Conservation (phyloP, 2,797 vertebrate species). For the Acipenser transmontanus region DNA sequence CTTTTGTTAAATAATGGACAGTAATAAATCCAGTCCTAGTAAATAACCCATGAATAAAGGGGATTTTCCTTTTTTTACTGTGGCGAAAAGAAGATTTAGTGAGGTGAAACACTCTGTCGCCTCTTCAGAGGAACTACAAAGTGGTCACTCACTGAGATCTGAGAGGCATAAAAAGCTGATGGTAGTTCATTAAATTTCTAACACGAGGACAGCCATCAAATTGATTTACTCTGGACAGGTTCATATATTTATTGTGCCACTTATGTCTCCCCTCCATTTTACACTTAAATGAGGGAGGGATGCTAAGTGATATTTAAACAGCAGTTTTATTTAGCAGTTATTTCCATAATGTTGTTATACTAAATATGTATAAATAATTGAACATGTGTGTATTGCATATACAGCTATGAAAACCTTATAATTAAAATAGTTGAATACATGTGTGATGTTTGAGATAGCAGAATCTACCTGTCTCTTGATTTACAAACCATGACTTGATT, state of each 20-base stretch:
- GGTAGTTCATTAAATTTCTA: conserved; percentile 70
- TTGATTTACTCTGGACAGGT: conserved; percentile 62
- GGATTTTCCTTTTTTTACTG: conserved; percentile 53
- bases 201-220: conserved; percentile 48
- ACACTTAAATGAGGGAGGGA: conserved; percentile 45
- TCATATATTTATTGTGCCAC: conserved; percentile 46
- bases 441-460: too few species aligned
- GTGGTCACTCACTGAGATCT: conserved; percentile 62
- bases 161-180: conserved; percentile 58
- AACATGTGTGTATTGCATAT: too few species aligned
- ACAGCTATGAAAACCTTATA: too few species aligned
- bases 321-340: too few species aligned
- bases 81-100: conserved; percentile 62
- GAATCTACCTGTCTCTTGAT: too few species aligned
- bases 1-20: conserved; percentile 55
- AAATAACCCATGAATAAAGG: conserved; percentile 71
- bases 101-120: conserved; percentile 45
- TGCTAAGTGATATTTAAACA: conserved; percentile 39
- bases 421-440: too few species aligned
- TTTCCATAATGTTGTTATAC: too few species aligned
- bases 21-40: conserved; percentile 68
- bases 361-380: too few species aligned
- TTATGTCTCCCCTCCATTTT: conserved; percentile 40
- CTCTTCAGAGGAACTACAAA: conserved; percentile 62
- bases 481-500: too few species aligned